Percentiles rank a stretch among this genome's conserved stretches.
Evolutionary conservation across 2,113 vertebrate species (phyloP).

Genomic region (Haemorhous mexicanus): DNA sequence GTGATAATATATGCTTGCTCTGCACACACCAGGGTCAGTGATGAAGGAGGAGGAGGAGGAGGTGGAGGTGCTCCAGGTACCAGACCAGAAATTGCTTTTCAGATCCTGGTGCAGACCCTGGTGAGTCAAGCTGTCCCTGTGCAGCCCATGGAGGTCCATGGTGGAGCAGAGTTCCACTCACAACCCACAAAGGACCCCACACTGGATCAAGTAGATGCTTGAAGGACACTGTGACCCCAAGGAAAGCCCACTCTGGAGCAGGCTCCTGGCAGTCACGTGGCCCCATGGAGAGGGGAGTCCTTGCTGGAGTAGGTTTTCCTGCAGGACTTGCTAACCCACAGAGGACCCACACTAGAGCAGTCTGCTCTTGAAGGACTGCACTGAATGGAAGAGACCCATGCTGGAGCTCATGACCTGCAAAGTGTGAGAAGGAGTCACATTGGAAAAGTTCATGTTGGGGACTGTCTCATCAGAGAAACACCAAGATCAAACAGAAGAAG

Average conservation of each 20-base stretch:
- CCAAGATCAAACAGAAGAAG: neutral
- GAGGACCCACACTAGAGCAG: neutral
- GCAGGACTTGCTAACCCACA: neutral
- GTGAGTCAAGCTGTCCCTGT: neutral
- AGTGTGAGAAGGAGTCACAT: fast-evolving
- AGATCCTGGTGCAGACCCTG: neutral
- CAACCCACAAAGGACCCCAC: neutral
- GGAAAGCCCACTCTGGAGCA: neutral
- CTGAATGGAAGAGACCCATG: neutral
- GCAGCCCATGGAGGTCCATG: neutral
- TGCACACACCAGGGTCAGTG: neutral
- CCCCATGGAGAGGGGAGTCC: neutral
- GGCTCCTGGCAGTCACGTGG: neutral
- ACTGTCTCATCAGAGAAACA: neutral
- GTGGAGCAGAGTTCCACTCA: neutral
- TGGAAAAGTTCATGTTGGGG: neutral
- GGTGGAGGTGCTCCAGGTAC: too few species aligned
- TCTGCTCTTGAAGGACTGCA: neutral
- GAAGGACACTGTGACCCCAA: neutral
- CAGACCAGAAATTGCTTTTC: neutral
- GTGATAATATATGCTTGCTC: neutral
- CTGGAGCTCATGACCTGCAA: neutral
- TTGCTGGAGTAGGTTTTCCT: neutral
- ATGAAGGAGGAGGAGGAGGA: neutral
- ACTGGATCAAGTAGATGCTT: neutral